Conservation (phyloP, 2,888 invertebrate genomes). For the Diabrotica balteata region DNA sequence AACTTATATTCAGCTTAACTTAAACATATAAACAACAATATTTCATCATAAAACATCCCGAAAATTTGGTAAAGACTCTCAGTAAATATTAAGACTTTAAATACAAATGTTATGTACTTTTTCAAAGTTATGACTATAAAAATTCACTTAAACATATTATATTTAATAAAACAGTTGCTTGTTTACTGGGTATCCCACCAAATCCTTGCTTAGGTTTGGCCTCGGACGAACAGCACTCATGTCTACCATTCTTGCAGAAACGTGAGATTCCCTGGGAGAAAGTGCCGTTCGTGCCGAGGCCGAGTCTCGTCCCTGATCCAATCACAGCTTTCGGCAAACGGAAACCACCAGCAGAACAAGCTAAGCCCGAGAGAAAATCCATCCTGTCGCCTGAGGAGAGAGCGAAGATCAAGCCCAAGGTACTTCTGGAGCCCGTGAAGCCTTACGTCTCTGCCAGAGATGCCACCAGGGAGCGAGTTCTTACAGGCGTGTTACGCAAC, state of each 20-base stretch:
- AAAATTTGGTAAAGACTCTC: no score
- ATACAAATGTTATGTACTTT: no score
- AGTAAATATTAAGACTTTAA: no score
- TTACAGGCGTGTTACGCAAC: slow-evolving; percentile 66
- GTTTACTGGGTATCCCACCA: slow-evolving; percentile 1
- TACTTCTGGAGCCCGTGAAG: slow-evolving; percentile 68
- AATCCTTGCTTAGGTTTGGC: slow-evolving; percentile 37
- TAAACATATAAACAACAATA: no score
- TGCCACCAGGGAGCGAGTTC: slow-evolving; percentile 69
- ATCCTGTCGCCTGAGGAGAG: slow-evolving; percentile 66
- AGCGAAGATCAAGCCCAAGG: slow-evolving; percentile 70
- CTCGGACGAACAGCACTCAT: slow-evolving; percentile 53
- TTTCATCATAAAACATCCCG: no score
- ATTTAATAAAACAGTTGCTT: no score
- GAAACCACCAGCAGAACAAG: slow-evolving; percentile 50
- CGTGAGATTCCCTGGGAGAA: slow-evolving; percentile 86
- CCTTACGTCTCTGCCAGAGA: slow-evolving; percentile 75
- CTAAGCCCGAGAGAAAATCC: slow-evolving; percentile 53
- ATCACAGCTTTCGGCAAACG: slow-evolving; percentile 84
- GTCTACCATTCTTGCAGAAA: slow-evolving; percentile 48
- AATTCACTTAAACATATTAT: no score
- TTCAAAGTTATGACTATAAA: no score
- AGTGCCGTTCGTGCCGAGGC: slow-evolving; percentile 86
- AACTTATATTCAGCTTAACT: no score
- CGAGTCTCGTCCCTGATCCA: slow-evolving; percentile 83